Conservation (phyloP, 2,797 vertebrate species). For the Pangasius djambal region DNA sequence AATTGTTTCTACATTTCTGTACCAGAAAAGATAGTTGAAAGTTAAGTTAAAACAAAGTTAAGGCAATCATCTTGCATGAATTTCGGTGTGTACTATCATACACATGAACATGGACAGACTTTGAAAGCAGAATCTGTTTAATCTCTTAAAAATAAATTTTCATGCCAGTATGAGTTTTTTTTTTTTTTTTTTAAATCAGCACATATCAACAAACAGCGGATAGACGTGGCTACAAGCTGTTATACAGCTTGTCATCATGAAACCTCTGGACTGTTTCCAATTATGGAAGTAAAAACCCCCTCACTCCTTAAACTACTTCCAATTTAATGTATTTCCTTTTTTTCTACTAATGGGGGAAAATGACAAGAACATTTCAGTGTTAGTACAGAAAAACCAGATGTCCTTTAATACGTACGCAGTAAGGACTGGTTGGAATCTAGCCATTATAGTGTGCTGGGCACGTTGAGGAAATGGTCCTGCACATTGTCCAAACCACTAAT, state of each 20-base stretch:
- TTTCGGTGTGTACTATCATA: too few relatives aligned
- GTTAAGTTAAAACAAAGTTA: too few relatives aligned
- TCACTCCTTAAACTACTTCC: neutral
- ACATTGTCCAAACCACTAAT: conserved; percentile 17
- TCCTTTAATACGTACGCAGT: neutral
- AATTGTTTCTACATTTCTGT: too few relatives aligned
- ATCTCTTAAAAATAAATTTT: neutral
- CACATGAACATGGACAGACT: too few relatives aligned
- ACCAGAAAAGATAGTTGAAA: too few relatives aligned
- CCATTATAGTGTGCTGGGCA: neutral
- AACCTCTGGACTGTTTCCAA: conserved; percentile 12
- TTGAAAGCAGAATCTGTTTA: neutral
- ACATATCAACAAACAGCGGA: neutral
- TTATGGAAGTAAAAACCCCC: neutral
- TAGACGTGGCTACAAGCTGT: conserved; percentile 23
- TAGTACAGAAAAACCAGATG: neutral
- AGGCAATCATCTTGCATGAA: too few relatives aligned
- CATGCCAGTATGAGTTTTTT: too few relatives aligned
- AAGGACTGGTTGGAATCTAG: conserved; percentile 7
- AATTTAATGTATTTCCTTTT: neutral
- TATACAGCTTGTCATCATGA: neutral
- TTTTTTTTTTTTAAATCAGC: too few relatives aligned
- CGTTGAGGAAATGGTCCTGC: neutral
- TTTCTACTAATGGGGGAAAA: neutral
- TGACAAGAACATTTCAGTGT: neutral